Percentiles rank a stretch among this genome's conserved stretches.
phyloP scores from a whole-genome alignment of 2,113 vertebrate genomes.

The Macrotus californicus region DNA sequence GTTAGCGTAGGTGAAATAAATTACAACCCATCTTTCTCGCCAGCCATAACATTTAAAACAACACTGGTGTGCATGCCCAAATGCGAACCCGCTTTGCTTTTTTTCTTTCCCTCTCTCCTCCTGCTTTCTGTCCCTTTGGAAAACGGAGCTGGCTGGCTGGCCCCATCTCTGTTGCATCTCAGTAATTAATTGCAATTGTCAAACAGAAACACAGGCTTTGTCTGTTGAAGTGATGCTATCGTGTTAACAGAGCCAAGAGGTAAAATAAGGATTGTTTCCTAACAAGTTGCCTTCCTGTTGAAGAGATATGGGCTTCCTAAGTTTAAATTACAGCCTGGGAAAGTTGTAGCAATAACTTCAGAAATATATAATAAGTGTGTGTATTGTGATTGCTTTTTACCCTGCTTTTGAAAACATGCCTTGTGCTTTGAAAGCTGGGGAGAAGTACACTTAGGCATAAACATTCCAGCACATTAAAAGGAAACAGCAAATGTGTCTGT shows the following conservation, averaged over 20 bases:
- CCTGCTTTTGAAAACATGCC: conserved; percentile 41
- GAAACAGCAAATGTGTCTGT: conserved; percentile 59
- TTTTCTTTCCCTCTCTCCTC: not conserved
- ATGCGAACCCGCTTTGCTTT: not conserved
- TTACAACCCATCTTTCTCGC: not conserved
- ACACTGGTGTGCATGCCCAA: not conserved
- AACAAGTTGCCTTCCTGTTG: not conserved
- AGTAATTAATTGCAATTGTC: conserved; percentile 67
- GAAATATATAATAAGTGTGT: conserved; percentile 10
- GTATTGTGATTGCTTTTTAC: not conserved
- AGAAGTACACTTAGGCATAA: conserved; percentile 25
- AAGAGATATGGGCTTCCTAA: conserved; percentile 58
- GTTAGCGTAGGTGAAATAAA: conserved; percentile 37
- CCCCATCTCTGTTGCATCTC: not conserved
- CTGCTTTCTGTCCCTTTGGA: not conserved
- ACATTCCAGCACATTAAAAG: conserved; percentile 45
- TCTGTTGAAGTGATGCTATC: conserved; percentile 34
- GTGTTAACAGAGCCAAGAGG: conserved; percentile 39
- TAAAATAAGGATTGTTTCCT: conserved; percentile 20
- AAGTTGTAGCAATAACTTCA: conserved; percentile 65
- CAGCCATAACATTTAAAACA: accelerated
- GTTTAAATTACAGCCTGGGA: conserved; percentile 17
- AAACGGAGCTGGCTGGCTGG: not conserved
- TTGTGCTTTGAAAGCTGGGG: conserved; percentile 8
- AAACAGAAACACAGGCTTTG: conserved; percentile 51